Evolutionary conservation across 2,888 invertebrate species (phyloP).

Genomic region (Tenthredo mesomela): DNA sequence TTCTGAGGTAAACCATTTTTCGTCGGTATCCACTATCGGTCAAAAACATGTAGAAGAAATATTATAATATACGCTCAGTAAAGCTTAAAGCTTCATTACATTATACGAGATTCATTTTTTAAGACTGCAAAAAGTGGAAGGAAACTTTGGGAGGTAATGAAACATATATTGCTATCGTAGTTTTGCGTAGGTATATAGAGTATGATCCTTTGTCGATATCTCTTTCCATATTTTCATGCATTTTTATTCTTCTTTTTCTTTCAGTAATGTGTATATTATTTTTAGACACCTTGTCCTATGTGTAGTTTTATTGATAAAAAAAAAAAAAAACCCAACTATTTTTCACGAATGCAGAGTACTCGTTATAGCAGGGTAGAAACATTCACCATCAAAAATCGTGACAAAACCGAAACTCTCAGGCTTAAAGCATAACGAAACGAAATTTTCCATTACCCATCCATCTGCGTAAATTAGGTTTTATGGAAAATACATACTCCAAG

Average conservation of each 20-base stretch:
- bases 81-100: background rate
- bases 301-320: background rate
- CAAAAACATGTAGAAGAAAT: background rate
- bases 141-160: constrained; percentile 46
- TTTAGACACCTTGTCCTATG: background rate
- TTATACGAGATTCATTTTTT: constrained; percentile 24
- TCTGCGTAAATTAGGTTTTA: background rate
- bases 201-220: background rate
- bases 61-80: background rate
- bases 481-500: background rate
- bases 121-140: constrained; percentile 28
- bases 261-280: background rate
- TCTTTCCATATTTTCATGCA: background rate
- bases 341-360: background rate
- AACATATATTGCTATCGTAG: background rate
- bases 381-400: background rate
- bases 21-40: background rate
- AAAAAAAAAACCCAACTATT: background rate
- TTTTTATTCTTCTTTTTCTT: background rate
- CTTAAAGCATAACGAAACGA: background rate
- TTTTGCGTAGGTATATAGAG: background rate
- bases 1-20: background rate
- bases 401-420: background rate
- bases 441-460: background rate
- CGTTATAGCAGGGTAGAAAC: background rate